Percentiles rank a stretch among this genome's conserved stretches.
Evolutionary conservation across 2,888 invertebrate genomes (phyloP).

Genomic region (Eupithecia insigniata): DNA sequence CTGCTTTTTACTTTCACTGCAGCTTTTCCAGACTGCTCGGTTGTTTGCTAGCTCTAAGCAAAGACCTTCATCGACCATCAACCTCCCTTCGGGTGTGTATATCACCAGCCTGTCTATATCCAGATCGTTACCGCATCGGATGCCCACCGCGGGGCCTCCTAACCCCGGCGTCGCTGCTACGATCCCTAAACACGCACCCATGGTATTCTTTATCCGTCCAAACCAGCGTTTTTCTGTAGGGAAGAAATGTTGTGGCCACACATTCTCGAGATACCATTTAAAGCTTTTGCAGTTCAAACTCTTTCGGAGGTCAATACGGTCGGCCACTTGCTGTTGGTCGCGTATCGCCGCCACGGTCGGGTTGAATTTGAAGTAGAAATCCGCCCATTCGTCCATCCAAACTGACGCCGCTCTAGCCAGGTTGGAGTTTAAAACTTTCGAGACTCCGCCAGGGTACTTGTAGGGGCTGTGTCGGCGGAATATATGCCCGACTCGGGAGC

Average conservation of each 20-base stretch:
- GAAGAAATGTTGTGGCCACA: slow-evolving; percentile 98
- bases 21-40: slow-evolving; percentile 88
- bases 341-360: slow-evolving; percentile 85
- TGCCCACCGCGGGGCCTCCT: slow-evolving; percentile 88
- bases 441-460: slow-evolving; percentile 96
- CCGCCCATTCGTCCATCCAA: slow-evolving; percentile 99
- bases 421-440: slow-evolving; percentile 94
- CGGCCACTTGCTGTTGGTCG: slow-evolving; percentile 85
- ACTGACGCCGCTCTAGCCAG: slow-evolving; percentile 96
- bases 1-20: slow-evolving; percentile 87
- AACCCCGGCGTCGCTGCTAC: slow-evolving; percentile 85
- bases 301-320: slow-evolving; percentile 87
- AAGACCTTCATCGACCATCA: slow-evolving; percentile 95
- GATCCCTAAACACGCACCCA: slow-evolving; percentile 71
- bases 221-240: slow-evolving; percentile 94
- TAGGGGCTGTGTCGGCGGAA: slow-evolving; percentile 97
- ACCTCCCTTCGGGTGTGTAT: slow-evolving; percentile 86
- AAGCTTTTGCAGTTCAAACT: slow-evolving; percentile 93
- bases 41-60: slow-evolving; percentile 90
- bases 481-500: slow-evolving; percentile 96
- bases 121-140: slow-evolving; percentile 85
- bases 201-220: slow-evolving; percentile 89
- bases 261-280: slow-evolving; percentile 95
- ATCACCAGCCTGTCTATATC: slow-evolving; percentile 88
- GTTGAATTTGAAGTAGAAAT: slow-evolving; percentile 95